phyloP scores from a whole-genome alignment of 2,888 invertebrate species.

The Asteroscopus sphinx region DNA sequence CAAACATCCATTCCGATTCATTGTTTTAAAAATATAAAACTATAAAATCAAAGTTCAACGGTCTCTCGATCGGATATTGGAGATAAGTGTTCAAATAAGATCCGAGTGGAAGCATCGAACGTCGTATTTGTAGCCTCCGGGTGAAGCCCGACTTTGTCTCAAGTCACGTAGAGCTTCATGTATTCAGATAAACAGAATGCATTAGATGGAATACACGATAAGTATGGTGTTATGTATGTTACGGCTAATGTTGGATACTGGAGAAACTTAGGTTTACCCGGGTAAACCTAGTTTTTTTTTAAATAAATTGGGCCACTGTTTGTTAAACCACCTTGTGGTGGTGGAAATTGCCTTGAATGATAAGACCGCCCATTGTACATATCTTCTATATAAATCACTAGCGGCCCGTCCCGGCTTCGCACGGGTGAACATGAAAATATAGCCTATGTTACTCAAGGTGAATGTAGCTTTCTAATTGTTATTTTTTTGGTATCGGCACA shows the following conservation, averaged over 20 bases:
- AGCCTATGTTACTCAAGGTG: too few species aligned
- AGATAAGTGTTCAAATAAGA: conserved; percentile 60
- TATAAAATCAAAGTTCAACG: conserved; percentile 67
- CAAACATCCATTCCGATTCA: conserved; percentile 5
- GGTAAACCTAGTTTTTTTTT: too few species aligned
- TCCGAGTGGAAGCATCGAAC: conserved; percentile 49
- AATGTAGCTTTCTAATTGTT: too few species aligned
- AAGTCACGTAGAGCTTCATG: conserved; percentile 52
- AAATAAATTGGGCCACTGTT: too few species aligned
- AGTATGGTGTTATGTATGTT: conserved; percentile 27
- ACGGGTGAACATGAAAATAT: too few species aligned
- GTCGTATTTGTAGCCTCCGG: conserved; percentile 56
- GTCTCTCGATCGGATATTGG: conserved; percentile 61
- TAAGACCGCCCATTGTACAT: too few species aligned
- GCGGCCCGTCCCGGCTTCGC: too few species aligned
- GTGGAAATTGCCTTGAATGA: too few species aligned
- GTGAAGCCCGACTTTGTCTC: conserved; percentile 16
- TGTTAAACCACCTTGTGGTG: too few species aligned
- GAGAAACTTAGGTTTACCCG: background rate
- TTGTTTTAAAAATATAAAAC: conserved; percentile 51
- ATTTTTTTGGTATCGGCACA: too few species aligned
- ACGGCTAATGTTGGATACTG: background rate
- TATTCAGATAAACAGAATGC: conserved; percentile 60
- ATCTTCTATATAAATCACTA: too few species aligned
- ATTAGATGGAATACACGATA: conserved; percentile 44